A percentile compares a stretch with the other conserved stretches of the same genome.
Conservation (phyloP, 2,888 invertebrate species). For the Meghimatium bilineatum region DNA sequence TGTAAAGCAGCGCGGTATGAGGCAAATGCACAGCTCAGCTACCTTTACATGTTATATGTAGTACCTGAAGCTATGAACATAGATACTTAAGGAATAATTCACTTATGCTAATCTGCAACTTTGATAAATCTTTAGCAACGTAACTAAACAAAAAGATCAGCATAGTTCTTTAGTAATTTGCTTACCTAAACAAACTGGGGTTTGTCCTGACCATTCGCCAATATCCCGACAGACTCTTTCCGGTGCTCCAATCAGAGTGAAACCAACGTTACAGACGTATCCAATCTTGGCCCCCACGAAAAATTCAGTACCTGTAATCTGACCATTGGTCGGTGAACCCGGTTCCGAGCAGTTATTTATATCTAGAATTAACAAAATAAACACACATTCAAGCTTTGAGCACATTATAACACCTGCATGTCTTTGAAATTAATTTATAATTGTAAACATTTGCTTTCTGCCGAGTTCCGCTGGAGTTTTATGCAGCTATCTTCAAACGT, state of each 20-base stretch:
- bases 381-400: background rate
- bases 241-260: constrained; percentile 48
- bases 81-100: background rate
- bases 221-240: constrained; percentile 36
- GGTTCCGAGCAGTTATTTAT: constrained; percentile 29
- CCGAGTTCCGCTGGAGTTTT: no score
- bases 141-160: no score
- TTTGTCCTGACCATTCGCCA: constrained; percentile 40
- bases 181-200: constrained; percentile 38
- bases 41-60: no score
- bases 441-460: no score
- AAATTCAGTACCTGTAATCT: constrained; percentile 47
- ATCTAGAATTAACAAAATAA: constrained; percentile 19
- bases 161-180: background rate
- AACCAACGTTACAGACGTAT: constrained; percentile 50
- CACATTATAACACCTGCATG: no score
- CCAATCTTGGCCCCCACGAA: constrained; percentile 39
- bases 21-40: no score
- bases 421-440: no score
- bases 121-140: background rate
- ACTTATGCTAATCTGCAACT: background rate
- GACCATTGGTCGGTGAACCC: constrained; percentile 40
- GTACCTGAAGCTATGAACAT: no score
- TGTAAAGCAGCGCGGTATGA: no score
- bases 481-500: no score